Percentiles rank a stretch among this genome's conserved stretches.
phyloP scores from a whole-genome alignment of 2,113 vertebrate species.

The Prionailurus viverrinus region DNA sequence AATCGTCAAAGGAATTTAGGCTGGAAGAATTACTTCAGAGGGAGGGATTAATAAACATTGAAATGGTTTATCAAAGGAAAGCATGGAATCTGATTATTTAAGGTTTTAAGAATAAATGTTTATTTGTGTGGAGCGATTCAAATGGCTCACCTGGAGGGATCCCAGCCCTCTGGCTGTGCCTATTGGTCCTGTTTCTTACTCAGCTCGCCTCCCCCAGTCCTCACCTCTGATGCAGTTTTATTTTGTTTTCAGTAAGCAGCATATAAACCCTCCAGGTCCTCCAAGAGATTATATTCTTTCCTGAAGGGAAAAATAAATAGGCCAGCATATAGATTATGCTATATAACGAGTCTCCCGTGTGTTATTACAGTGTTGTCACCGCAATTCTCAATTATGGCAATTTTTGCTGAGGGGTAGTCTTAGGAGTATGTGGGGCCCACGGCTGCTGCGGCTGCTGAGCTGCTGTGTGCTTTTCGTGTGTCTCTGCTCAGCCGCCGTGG shows the following conservation, averaged over 20 bases:
- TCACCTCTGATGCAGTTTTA: neutral
- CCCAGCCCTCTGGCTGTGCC: neutral
- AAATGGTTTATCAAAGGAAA: conserved; percentile 48
- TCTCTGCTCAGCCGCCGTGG: neutral
- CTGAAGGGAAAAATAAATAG: conserved; percentile 57
- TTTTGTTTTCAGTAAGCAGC: conserved; percentile 39
- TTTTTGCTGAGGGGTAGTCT: conserved; percentile 8
- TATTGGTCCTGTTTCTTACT: neutral
- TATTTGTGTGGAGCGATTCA: neutral
- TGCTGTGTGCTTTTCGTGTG: accelerated
- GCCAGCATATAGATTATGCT: neutral
- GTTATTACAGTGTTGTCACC: neutral
- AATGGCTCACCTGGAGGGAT: conserved; percentile 31
- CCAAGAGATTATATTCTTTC: conserved; percentile 49
- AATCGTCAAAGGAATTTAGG: conserved; percentile 43
- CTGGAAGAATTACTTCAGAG: conserved; percentile 52
- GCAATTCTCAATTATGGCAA: neutral
- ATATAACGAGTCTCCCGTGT: neutral
- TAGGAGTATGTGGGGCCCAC: neutral
- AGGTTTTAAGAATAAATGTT: conserved; percentile 23
- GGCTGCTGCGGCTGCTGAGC: neutral
- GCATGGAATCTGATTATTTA: conserved; percentile 31
- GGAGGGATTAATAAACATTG: neutral
- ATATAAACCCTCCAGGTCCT: conserved; percentile 4
- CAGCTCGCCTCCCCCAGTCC: neutral